phyloP scores from a whole-genome alignment of 1,140 invertebrate genomes.

The Pseudachorutes palmiensis region DNA sequence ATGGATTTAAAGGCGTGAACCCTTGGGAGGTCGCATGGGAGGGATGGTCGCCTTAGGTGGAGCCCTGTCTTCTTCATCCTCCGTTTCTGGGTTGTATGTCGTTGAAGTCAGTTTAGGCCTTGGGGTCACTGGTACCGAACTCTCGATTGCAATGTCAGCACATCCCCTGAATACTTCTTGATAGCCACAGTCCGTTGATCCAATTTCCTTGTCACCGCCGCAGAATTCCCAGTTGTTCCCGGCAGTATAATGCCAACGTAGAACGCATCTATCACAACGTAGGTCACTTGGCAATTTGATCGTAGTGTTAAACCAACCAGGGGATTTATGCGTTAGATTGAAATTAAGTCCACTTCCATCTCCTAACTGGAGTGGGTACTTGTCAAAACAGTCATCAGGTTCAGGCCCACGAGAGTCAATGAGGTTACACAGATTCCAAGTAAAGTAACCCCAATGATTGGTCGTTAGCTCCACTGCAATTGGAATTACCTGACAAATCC shows the following conservation, averaged over 20 bases:
- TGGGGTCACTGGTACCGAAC: neutral
- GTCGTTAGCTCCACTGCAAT: conserved; percentile 68
- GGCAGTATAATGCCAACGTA: conserved; percentile 42
- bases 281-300: conserved; percentile 39
- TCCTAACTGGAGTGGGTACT: conserved; percentile 42
- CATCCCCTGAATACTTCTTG: conserved; percentile 3
- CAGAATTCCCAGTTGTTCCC: conserved; percentile 4
- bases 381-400: conserved; percentile 64
- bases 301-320: conserved; percentile 36
- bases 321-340: conserved; percentile 33
- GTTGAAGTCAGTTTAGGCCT: neutral
- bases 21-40: neutral
- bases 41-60: neutral
- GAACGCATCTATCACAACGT: conserved; percentile 41
- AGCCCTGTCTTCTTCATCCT: neutral
- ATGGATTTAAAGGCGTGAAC: too few relatives aligned
- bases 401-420: conserved; percentile 42
- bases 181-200: neutral
- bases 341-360: conserved; percentile 43
- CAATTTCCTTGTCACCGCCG: neutral
- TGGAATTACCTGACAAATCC: conserved; percentile 45
- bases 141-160: neutral
- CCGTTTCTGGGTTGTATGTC: neutral
- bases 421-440: conserved; percentile 70
- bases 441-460: conserved; percentile 62